These are phyloP conservation scores for Galaxea fascicularis DNA, from an alignment of 92 coral and sea anemone genomes.

Conservation along the genomic window DNA sequence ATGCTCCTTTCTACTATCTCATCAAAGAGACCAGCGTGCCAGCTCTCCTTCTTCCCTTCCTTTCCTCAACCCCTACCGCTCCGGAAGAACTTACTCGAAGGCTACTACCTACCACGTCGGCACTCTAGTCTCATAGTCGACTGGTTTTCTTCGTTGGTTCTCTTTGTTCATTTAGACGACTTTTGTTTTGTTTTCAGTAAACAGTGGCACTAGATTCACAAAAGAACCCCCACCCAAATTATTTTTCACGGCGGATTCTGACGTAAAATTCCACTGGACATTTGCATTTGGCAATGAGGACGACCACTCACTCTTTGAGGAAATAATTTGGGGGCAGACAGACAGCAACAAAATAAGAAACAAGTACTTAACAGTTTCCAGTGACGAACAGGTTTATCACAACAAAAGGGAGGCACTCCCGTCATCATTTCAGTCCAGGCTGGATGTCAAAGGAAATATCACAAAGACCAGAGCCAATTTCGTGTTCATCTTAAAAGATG, in stretches of 20 bases:
- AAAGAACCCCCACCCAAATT: background rate
- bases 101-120: too few species aligned
- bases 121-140: too few species aligned
- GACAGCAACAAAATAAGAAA: background rate
- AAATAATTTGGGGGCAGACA: constrained; percentile 21
- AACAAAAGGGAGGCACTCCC: background rate
- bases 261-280: constrained; percentile 11
- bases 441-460: background rate
- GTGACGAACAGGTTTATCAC: too few species aligned
- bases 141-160: background rate
- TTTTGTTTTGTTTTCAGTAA: background rate
- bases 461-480: background rate
- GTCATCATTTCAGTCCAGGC: background rate
- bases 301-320: background rate
- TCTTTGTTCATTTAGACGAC: background rate
- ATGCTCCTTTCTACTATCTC: too few species aligned
- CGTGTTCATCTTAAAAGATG: background rate
- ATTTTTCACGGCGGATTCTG: background rate
- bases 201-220: constrained; percentile 7
- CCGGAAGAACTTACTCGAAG: too few species aligned
- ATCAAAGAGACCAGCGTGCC: too few species aligned
- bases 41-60: too few species aligned
- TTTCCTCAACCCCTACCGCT: too few species aligned
- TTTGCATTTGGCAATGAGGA: background rate
- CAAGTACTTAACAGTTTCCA: background rate